Evolutionary conservation across 2,888 invertebrate species (phyloP), one percentile per base, ranked within the genome.

Genomic region (Tethea ocularis): DNA sequence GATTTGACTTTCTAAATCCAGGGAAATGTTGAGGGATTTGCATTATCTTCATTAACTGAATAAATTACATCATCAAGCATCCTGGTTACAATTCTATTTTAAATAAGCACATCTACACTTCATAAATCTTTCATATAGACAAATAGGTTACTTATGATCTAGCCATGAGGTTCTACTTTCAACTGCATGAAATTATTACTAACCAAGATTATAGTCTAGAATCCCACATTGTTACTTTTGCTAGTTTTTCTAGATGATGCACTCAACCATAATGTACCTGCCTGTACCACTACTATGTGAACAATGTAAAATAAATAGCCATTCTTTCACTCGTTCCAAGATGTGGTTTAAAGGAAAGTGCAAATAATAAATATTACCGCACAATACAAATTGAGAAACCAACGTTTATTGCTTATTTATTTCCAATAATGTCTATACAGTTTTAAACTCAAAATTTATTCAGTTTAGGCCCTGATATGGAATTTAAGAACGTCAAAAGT

Each of bases 301-400:
- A 52, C 52, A 52, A 52, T 52, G 26, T 52, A 24, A 24, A 15
- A 46, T 46, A 46, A n/a, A 46, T 20, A 46, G 20, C 10, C 20
- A 17, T 10, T 29, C 26, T 52, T 52, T 52, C 52, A 52, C 52
- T 52, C 17, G 52, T 52, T 52, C 26, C 52, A 29, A 17, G 46
- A 17, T 52, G 52, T 52, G 24, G 54, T 57, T 33, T n/a, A n/a
- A 29, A 55, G 20, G 60, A 60, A 60, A 60, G 60, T 38, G 57
- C 57, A 60, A 60, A 60, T 57, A 57, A 33, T 51, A 46, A 60
- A 54, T 57, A 24, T 57, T 57, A 52, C 60, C 55, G 60, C 60
- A 57, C 46, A 57, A 60, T n/a, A 46, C 20, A 52, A 52, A 52
- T 52, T 52, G 52, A 17, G 6, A 52, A 15, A 29, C 52, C 52